Conservation (phyloP, 2,113 vertebrate species). For the Chaetorhynchus papuensis region DNA sequence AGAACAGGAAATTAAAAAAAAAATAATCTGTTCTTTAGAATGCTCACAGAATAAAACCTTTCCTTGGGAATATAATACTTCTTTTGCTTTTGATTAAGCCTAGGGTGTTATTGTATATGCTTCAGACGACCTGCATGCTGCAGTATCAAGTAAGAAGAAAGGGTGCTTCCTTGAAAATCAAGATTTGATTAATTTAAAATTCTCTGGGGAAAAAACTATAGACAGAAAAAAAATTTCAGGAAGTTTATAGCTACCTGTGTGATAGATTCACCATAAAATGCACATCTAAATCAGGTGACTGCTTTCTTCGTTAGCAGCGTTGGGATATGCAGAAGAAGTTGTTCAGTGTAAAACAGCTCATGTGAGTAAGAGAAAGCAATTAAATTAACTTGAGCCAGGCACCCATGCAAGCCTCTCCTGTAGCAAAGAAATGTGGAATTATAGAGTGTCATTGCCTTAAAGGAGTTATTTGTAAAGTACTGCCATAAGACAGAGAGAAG, state of each 20-base stretch:
- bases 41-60: not conserved
- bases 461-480: constrained; percentile 31
- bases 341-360: constrained; percentile 10
- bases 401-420: constrained; percentile 18
- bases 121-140: not conserved
- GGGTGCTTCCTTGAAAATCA: not conserved
- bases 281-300: not conserved
- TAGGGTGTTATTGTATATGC: not conserved
- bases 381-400: constrained; percentile 37
- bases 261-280: not conserved
- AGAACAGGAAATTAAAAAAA: not conserved
- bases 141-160: not conserved
- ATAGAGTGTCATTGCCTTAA: not conserved
- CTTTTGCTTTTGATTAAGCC: not conserved
- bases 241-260: not conserved
- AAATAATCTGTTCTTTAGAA: not conserved
- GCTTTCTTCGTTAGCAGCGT: not conserved
- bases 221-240: not conserved
- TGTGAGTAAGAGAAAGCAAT: constrained; percentile 16
- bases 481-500: not conserved
- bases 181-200: not conserved
- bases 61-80: not conserved
- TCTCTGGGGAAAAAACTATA: not conserved
- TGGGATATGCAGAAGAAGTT: not conserved
- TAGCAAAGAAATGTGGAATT: not conserved